Base-by-base conservation (phyloP, 2,888 invertebrate species). In the Ectropis crepuscularia region DNA sequence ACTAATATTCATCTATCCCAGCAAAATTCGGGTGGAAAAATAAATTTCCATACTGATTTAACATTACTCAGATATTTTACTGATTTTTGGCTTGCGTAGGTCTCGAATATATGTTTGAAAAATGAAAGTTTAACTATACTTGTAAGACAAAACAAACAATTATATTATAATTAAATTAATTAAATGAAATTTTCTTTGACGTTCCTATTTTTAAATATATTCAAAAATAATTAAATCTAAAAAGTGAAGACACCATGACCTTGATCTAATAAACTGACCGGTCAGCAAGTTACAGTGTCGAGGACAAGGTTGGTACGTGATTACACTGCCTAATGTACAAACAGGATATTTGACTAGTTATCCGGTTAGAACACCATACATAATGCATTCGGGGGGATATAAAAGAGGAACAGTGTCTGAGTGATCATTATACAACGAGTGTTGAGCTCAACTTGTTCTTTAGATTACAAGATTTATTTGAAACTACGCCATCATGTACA, bases 301-400 rank as follows among this genome's bases (percentile, higher is more conserved):
- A 49, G 71, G 66, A 71, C 85, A 86, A 90, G 90, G 90, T 70
- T 80, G 78, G 8, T 67, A 74, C 91, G 90, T 91, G 92, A 83
- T 73, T 63, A 75, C 72, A 82, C 79, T 89, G 76, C 74, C 63
- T 83, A 90, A 85, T 77, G 51, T 57, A 62, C 41, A 55, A 85
- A 73, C 82, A 91, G 89, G 90, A 91, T 90, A 87, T 81, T 78
- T 68, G 67, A 66, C 71, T 70, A 74, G 77, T 89, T 88, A 86
- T 89, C 90, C 90, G 88, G 85, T 74, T 75, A 67, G 66, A 63
- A 57, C 70, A 60, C 75, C 79, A 75, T 80, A 74, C 64, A 63
- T 53, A 12, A 51, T 66, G 63, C 65, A 72, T 72, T 69, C 74
- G 69, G 71, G 68, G 70, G 71, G 59, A 74, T 83, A 85, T 85